These are phyloP conservation scores for Sander vitreus DNA, from an alignment of 2,113 vertebrate species.

Conservation along the genomic window DNA sequence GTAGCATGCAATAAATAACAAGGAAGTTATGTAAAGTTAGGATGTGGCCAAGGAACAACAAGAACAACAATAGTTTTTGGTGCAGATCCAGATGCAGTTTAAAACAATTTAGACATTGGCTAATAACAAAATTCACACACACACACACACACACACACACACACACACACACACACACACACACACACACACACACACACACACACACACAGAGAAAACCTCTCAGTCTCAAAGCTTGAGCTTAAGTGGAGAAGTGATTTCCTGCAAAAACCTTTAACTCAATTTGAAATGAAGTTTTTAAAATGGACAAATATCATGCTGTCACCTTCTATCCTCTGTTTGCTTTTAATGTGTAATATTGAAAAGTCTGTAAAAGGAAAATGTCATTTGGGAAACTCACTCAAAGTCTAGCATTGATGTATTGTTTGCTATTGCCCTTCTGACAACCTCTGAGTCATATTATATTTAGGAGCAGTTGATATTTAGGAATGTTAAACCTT, in stretches of 20 bases:
- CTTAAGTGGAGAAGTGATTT: not conserved
- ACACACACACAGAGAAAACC: not conserved
- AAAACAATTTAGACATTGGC: not conserved
- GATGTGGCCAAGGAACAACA: not conserved
- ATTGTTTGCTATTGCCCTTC: slow-evolving; percentile 17
- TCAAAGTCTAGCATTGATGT: not conserved
- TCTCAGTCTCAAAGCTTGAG: not conserved
- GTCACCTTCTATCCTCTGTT: not conserved
- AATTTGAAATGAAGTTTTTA: not conserved
- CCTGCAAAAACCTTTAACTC: not conserved
- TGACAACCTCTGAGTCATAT: slow-evolving; percentile 25
- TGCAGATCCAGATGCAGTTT: not conserved
- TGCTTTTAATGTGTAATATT: not conserved
- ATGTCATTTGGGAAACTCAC: slow-evolving; percentile 17
- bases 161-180: slow-evolving; percentile 7
- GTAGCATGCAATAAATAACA: not conserved
- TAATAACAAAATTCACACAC: not conserved
- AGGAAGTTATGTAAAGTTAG: not conserved
- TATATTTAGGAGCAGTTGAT: slow-evolving; percentile 40
- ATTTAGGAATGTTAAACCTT: slow-evolving; percentile 27
- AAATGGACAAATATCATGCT: not conserved
- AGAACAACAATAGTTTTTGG: too few relatives aligned
- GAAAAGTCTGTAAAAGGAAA: slow-evolving; percentile 3
- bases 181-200: not conserved
- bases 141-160: not conserved